These are phyloP conservation scores for Acanthisitta chloris DNA, from an alignment of 2,113 vertebrate genomes.

Conservation along the genomic window DNA sequence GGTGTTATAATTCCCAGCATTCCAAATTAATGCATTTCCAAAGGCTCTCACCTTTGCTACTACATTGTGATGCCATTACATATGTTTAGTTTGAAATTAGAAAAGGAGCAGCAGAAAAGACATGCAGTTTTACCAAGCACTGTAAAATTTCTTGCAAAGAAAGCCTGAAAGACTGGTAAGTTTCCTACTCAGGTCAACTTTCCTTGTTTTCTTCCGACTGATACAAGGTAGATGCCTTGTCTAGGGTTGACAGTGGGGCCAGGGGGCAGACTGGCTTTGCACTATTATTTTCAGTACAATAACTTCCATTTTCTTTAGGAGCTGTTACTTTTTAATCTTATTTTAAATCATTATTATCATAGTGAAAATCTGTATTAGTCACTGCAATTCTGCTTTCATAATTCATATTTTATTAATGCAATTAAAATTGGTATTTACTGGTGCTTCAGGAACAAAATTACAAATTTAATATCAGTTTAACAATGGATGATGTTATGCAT, in stretches of 20 bases:
- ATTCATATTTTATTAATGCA: constrained; percentile 46
- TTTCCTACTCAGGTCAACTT: background rate
- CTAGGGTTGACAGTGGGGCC: background rate
- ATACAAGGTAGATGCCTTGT: background rate
- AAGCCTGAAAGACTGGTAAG: background rate
- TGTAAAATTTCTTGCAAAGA: background rate
- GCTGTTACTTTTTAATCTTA: constrained; percentile 8
- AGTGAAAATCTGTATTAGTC: background rate
- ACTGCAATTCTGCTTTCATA: background rate
- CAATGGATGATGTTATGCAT: background rate
- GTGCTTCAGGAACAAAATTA: constrained; percentile 31
- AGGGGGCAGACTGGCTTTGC: background rate
- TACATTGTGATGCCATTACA: background rate
- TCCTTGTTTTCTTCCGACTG: background rate
- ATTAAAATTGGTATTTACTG: constrained; percentile 47
- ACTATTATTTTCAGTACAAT: background rate
- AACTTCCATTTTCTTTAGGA: constrained; percentile 1
- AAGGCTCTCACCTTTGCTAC: background rate
- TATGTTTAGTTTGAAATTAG: background rate
- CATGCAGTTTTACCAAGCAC: background rate
- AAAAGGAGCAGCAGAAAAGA: background rate
- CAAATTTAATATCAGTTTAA: constrained; percentile 35
- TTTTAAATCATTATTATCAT: constrained; percentile 18
- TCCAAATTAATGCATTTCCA: background rate
- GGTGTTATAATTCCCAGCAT: background rate